Evolutionary conservation across 2,888 invertebrate species (phyloP).

Genomic region (Actias luna): DNA sequence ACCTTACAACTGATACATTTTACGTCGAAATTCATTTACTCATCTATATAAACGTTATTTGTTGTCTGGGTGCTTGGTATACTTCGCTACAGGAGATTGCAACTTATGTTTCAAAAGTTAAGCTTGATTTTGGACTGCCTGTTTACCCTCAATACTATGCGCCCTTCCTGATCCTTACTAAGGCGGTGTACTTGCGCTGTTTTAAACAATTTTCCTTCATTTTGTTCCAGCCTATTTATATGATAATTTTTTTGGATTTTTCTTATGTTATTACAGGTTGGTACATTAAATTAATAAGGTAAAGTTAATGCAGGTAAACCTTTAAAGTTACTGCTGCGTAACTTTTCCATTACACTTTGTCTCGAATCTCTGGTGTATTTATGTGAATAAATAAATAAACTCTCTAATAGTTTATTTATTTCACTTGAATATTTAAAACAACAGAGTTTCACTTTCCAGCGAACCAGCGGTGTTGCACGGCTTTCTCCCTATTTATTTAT

Average conservation of each 20-base stretch:
- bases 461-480: too few relatives aligned
- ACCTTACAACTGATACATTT: background rate
- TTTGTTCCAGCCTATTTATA: background rate
- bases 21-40: background rate
- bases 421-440: too few relatives aligned
- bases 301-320: background rate
- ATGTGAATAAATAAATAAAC: too few relatives aligned
- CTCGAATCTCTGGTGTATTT: too few relatives aligned
- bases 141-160: background rate
- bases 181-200: background rate
- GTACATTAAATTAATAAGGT: background rate
- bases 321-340: background rate
- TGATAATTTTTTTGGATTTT: background rate
- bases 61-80: background rate
- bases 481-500: too few relatives aligned
- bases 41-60: background rate
- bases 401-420: too few relatives aligned
- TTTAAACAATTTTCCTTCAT: background rate
- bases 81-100: background rate
- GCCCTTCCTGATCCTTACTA: constrained; percentile 2
- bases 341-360: too few relatives aligned
- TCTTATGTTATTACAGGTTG: background rate
- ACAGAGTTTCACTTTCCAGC: too few relatives aligned
- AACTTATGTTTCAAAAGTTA: background rate
- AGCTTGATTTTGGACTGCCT: background rate